Evolutionary conservation across 1,140 invertebrate genomes (phyloP).

Genomic region (Sarcophaga bullata): DNA sequence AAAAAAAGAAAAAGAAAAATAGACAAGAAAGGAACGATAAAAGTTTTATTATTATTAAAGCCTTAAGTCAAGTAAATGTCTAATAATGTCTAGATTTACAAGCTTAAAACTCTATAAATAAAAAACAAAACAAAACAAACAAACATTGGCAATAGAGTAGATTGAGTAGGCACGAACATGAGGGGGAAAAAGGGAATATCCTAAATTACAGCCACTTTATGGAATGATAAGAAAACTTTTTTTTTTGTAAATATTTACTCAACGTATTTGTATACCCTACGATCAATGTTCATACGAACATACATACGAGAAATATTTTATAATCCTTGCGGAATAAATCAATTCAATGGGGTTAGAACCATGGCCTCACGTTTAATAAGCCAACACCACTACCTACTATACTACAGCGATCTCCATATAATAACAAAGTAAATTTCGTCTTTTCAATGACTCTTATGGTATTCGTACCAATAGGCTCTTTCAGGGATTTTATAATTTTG

Average conservation of each 20-base stretch:
- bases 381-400: too few species aligned
- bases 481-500: too few species aligned
- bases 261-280: not conserved
- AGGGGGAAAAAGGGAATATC: not conserved
- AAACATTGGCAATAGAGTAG: not conserved
- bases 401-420: too few species aligned
- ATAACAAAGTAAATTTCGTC: too few species aligned
- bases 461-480: too few species aligned
- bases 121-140: not conserved
- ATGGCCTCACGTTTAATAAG: too few species aligned
- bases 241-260: conserved; percentile 10
- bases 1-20: too few species aligned
- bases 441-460: too few species aligned
- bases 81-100: conserved; percentile 15
- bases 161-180: not conserved
- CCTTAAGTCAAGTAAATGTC: conserved; percentile 14
- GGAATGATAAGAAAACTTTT: conserved; percentile 4
- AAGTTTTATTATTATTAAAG: conserved; percentile 11
- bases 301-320: too few species aligned
- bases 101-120: not conserved
- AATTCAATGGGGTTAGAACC: too few species aligned
- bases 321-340: too few species aligned
- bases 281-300: too few species aligned
- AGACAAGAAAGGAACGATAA: not conserved
- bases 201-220: conserved; percentile 1